Evolutionary conservation across 30 jellyfish, hydroid and myxozoan species (phyloP).

Genomic region (Nemopilema nomurai): DNA sequence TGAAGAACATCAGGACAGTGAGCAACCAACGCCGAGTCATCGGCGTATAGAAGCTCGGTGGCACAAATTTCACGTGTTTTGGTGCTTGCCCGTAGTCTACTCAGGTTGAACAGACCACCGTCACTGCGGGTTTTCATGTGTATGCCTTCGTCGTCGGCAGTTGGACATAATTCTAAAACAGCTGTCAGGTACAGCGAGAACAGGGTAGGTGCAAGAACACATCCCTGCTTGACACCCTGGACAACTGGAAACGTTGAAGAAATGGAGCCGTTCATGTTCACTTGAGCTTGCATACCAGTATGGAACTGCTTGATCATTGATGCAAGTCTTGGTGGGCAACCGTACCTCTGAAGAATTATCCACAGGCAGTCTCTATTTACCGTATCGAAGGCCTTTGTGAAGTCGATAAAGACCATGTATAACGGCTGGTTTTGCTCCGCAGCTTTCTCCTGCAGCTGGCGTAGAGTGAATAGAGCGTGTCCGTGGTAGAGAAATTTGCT

Average conservation of each 20-base stretch:
- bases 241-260: neutral
- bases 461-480: neutral
- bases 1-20: neutral
- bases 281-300: neutral
- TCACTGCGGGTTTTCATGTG: neutral
- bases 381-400: neutral
- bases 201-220: constrained; percentile 2
- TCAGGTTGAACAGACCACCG: neutral
- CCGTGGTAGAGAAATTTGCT: neutral
- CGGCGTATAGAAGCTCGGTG: neutral
- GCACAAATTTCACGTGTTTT: neutral
- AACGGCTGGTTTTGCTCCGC: neutral
- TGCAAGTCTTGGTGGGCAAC: neutral
- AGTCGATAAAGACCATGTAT: neutral
- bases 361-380: neutral
- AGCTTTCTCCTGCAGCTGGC: neutral
- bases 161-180: neutral
- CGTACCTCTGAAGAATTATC: neutral
- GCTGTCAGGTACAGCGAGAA: constrained; percentile 3
- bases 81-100: neutral
- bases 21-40: neutral
- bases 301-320: neutral
- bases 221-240: constrained; percentile 3
- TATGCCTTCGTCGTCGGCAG: neutral
- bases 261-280: neutral